A percentile compares a stretch with the other conserved stretches of the same genome.
Evolutionary conservation across 1,140 invertebrate species (phyloP).

Genomic region (Euura lappo): DNA sequence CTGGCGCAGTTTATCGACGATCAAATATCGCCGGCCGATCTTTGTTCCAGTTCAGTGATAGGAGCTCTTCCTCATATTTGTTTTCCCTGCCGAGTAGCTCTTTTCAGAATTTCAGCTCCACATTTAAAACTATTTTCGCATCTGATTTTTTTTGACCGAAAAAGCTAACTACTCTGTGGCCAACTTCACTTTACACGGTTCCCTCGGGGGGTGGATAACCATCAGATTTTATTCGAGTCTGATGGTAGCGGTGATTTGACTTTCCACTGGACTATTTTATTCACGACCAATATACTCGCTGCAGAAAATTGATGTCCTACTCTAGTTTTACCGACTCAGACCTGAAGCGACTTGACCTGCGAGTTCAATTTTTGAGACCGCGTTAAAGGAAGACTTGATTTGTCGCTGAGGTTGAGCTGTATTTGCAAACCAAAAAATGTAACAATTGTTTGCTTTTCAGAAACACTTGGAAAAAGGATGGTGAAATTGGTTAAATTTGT

Average conservation of each 20-base stretch:
- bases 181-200: conserved; percentile 19
- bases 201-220: neutral
- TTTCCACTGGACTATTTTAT: conserved; percentile 27
- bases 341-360: neutral
- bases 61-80: conserved; percentile 14
- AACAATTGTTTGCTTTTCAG: no score
- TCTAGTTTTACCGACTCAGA: neutral
- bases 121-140: no score
- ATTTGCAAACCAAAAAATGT: no score
- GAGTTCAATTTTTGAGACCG: neutral
- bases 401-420: no score
- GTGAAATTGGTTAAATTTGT: no score
- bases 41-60: conserved; percentile 27
- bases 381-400: neutral
- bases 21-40: conserved; percentile 36
- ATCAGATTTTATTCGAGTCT: conserved; percentile 15
- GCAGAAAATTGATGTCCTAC: neutral
- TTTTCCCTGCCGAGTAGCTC: neutral
- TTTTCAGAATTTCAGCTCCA: neutral
- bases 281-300: conserved; percentile 21
- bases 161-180: conserved; percentile 2
- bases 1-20: conserved; percentile 40
- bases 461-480: no score
- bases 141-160: neutral
- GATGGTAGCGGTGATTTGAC: conserved; percentile 11